A percentile compares a stretch with the other conserved stretches of the same genome.
phyloP scores from a whole-genome alignment of 2,113 vertebrate species.

The Bubalus kerabau region DNA sequence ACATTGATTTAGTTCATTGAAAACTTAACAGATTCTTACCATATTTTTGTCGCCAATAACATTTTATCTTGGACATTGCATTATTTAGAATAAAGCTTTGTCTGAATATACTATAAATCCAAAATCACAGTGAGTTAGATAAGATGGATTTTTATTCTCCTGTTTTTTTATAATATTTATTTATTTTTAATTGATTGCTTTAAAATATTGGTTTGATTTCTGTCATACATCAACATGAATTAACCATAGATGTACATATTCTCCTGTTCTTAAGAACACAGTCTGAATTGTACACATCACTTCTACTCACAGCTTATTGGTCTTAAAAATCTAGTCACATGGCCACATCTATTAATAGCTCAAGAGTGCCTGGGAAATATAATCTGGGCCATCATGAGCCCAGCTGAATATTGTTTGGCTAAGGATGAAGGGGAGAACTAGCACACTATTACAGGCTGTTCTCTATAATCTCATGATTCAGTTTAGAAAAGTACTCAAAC shows the following conservation, averaged over 20 bases:
- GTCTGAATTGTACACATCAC: background rate
- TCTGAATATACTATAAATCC: background rate
- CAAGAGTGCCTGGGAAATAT: background rate
- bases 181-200: background rate
- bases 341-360: background rate
- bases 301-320: background rate
- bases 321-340: background rate
- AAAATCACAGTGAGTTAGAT: background rate
- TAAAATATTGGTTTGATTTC: background rate
- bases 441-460: too few species aligned
- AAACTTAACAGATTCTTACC: background rate
- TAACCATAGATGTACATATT: background rate
- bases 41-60: background rate
- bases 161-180: background rate
- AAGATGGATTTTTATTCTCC: background rate
- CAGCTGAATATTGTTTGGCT: background rate
- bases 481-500: background rate
- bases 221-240: background rate
- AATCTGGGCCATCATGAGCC: background rate
- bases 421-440: background rate
- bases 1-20: background rate
- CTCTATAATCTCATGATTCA: background rate
- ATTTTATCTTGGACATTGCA: background rate
- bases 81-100: background rate
- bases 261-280: background rate